These are phyloP conservation scores for Spea hammondii DNA, from an alignment of 2,797 vertebrate species.

Conservation along the genomic window DNA sequence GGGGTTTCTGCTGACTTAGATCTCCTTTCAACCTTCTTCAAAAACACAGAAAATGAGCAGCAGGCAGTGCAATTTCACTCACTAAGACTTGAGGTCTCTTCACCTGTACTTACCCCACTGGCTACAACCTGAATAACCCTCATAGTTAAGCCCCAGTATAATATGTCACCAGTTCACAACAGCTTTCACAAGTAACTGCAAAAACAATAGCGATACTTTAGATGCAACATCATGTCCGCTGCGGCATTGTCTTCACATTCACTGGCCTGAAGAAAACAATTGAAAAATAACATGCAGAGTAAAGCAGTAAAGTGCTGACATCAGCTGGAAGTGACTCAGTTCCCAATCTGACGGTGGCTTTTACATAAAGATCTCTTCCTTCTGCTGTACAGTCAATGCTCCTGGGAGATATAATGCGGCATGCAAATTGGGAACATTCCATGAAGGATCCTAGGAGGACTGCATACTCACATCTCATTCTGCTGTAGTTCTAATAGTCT, in stretches of 20 bases:
- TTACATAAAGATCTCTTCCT: slow-evolving; percentile 6
- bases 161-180: too few species aligned
- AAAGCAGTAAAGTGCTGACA: slow-evolving; percentile 1
- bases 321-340: background rate
- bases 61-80: too few species aligned
- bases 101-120: too few species aligned
- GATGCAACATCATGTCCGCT: background rate
- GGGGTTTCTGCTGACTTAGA: too few species aligned
- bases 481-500: background rate
- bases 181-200: background rate
- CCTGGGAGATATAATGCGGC: slow-evolving; percentile 8
- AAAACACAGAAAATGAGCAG: too few species aligned
- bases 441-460: background rate
- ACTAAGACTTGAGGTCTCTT: too few species aligned
- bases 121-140: too few species aligned
- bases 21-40: too few species aligned
- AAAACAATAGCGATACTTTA: background rate
- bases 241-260: background rate
- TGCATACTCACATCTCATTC: background rate
- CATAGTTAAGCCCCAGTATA: too few species aligned
- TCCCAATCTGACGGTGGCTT: background rate
- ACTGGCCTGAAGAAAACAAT: background rate
- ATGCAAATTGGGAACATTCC: slow-evolving; percentile 4
- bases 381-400: background rate
- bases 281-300: slow-evolving; percentile 1